phyloP scores from a whole-genome alignment of 2,888 invertebrate species.

The Elmis aenea region DNA sequence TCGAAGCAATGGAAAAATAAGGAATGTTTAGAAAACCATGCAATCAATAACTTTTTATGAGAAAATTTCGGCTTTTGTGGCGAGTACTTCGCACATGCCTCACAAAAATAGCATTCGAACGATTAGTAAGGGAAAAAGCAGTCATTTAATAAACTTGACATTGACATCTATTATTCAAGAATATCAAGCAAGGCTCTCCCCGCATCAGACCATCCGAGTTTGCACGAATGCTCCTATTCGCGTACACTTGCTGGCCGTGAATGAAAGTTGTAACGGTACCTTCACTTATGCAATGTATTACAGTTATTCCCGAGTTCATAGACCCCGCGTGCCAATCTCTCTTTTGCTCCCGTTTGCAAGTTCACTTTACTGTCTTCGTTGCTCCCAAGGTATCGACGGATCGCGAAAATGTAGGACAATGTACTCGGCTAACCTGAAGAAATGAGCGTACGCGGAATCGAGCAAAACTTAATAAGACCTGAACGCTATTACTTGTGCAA shows the following conservation, averaged over 20 bases:
- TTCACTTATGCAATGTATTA: constrained; percentile 39
- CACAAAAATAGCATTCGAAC: too few species aligned
- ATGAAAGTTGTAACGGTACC: constrained; percentile 39
- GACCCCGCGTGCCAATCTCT: constrained; percentile 28
- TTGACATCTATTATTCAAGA: too few species aligned
- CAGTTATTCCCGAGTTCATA: constrained; percentile 36
- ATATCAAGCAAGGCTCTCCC: too few species aligned
- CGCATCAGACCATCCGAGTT: constrained; percentile 9
- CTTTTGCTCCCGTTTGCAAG: constrained; percentile 16
- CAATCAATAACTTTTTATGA: too few species aligned
- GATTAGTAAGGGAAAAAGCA: too few species aligned
- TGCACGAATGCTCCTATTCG: constrained; percentile 15
- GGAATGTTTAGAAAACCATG: too few species aligned
- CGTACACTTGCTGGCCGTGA: constrained; percentile 34
- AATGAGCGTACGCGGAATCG: constrained; percentile 38
- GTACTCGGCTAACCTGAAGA: constrained; percentile 38
- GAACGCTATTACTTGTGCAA: constrained; percentile 15
- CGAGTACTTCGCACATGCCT: too few species aligned
- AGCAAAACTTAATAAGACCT: constrained; percentile 21
- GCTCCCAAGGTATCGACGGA: constrained; percentile 22
- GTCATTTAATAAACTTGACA: too few species aligned
- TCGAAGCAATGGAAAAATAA: too few species aligned
- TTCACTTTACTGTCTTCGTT: constrained; percentile 18
- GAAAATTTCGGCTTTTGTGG: too few species aligned
- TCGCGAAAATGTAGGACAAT: constrained; percentile 37